Evolutionary conservation across 2,888 invertebrate genomes (phyloP).

Genomic region (Ophion ventricosus): DNA sequence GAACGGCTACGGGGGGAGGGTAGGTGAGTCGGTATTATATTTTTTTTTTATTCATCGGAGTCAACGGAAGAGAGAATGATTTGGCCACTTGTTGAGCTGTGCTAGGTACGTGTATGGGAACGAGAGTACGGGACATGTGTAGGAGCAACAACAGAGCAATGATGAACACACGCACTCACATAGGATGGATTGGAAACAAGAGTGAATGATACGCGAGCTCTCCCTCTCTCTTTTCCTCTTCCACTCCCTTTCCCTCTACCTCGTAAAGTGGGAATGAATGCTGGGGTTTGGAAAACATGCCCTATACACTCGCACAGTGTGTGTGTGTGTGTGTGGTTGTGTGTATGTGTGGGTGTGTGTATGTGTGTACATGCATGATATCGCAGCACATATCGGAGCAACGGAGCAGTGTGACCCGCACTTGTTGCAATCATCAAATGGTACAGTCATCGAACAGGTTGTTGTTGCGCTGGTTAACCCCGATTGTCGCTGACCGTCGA

Average conservation of each 20-base stretch:
- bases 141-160: slow-evolving; percentile 58
- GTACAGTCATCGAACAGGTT: slow-evolving; percentile 82
- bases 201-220: slow-evolving; percentile 29
- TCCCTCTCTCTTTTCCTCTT: not conserved
- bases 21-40: not conserved
- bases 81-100: slow-evolving; percentile 81
- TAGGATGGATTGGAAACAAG: slow-evolving; percentile 50
- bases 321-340: slow-evolving; percentile 22
- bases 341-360: slow-evolving; percentile 22
- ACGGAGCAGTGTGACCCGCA: slow-evolving; percentile 70
- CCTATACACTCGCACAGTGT: slow-evolving; percentile 39
- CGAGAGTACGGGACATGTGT: slow-evolving; percentile 2
- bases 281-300: slow-evolving; percentile 50
- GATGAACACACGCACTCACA: slow-evolving; percentile 65
- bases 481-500: slow-evolving; percentile 62
- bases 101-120: slow-evolving; percentile 42
- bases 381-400: not conserved
- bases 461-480: slow-evolving; percentile 75
- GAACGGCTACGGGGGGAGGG: not conserved
- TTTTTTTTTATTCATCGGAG: slow-evolving; percentile 33
- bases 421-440: slow-evolving; percentile 82
- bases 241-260: not conserved
- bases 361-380: not conserved
- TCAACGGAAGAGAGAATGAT: slow-evolving; percentile 75
- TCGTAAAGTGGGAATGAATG: slow-evolving; percentile 41